Evolutionary conservation across 2,113 vertebrate species (phyloP), one percentile per base, ranked within the genome.

Genomic region (Oenanthe melanoleuca): DNA sequence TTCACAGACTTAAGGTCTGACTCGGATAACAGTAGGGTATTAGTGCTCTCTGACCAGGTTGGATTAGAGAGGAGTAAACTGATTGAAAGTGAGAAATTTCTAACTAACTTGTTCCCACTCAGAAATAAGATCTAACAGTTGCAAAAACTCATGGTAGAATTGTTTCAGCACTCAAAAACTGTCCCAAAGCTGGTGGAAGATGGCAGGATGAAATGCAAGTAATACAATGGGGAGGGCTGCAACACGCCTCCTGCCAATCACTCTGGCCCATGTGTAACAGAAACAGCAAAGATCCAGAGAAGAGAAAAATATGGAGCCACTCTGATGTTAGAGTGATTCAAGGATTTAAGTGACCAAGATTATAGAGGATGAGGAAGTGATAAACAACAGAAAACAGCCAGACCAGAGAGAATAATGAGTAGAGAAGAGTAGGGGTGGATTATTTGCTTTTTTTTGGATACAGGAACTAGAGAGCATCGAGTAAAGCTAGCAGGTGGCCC

Each of bases 171-270:
- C 49, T 79, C 1, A 0, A 28, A 59, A 89, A 31, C 21, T 59
- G 24, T 73, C 4, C 0, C 42, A 78, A 66, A 89, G 38, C 45
- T 38, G 40, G 17, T 85, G 23, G 61, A 23, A 87, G 2, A 2
- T 16, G 22, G 31, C 31, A 26, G 45, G 29, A 44, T 3, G 1
- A 56, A 89, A 49, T 0, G 0, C 22, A n/a, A 22, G 13, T 4
- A 49, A 38, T 21, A 81, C 37, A 33, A 47, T 2, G 1, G 23
- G 28, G 57, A 59, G 53, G 56, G 47, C 73, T 91, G 45, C 47
- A 63, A 22, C 3, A 1, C 45, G 15, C 25, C 33, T 70, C 33
- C 22, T 2, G 21, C 10, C 0, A 0, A 29, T 3, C 0, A 16
- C 47, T 70, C 56, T 67, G 33, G 24, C 25, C 57, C 55, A 8